These are phyloP conservation scores for Sarcophaga carnaria DNA, from an alignment of 2,888 invertebrate genomes.

Conservation along the genomic window DNA sequence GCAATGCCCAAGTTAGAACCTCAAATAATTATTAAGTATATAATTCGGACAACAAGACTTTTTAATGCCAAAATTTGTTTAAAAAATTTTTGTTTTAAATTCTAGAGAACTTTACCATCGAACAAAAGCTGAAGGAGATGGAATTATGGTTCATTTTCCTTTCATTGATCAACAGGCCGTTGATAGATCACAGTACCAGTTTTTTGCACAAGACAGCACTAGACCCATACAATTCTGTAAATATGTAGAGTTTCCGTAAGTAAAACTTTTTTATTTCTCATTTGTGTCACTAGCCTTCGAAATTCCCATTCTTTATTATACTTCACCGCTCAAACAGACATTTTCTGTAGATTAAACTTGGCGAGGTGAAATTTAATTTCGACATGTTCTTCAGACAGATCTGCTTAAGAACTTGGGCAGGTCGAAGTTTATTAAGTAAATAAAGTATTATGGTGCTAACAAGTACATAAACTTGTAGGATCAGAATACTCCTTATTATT, in stretches of 20 bases:
- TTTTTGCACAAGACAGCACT: slow-evolving; percentile 43
- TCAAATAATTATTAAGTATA: slow-evolving; percentile 52
- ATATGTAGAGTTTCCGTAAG: slow-evolving; percentile 69
- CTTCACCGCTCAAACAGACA: no score
- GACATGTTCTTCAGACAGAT: no score
- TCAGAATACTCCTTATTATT: no score
- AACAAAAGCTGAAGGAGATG: slow-evolving; percentile 44
- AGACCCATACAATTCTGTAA: slow-evolving; percentile 67
- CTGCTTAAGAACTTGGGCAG: no score
- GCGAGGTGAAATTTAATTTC: no score
- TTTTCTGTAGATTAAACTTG: no score
- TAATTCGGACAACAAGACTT: neutral
- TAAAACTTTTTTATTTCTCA: neutral
- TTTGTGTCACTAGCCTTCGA: neutral
- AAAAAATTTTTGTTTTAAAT: neutral
- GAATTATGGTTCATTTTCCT: slow-evolving; percentile 67
- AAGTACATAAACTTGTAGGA: no score
- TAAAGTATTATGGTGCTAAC: no score
- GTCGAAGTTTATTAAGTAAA: no score
- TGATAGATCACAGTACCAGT: slow-evolving; percentile 65
- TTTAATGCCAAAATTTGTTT: neutral
- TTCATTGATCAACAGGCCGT: slow-evolving; percentile 65
- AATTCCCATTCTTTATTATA: neutral
- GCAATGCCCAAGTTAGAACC: slow-evolving; percentile 58
- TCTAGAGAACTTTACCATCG: slow-evolving; percentile 56